Percentiles rank a stretch among this genome's conserved stretches.
phyloP scores from a whole-genome alignment of 2,797 vertebrate genomes.

The Enteromius afrohamiltoni region DNA sequence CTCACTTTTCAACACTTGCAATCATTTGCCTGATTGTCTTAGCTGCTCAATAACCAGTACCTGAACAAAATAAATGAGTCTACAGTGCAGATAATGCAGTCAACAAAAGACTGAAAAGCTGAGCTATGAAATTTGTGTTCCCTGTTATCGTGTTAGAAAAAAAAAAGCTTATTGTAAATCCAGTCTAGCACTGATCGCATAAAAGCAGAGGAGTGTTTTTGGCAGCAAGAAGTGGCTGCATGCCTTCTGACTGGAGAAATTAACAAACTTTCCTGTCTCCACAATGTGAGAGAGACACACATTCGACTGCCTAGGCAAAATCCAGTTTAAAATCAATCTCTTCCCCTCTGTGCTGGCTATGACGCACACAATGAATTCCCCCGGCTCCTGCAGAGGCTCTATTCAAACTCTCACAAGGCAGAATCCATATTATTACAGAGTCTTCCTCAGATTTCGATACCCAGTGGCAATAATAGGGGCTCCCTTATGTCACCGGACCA shows the following conservation, averaged over 20 bases:
- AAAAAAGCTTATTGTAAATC: constrained; percentile 14
- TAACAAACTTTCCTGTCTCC: constrained; percentile 35
- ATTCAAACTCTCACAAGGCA: constrained; percentile 40
- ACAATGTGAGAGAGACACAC: constrained; percentile 38
- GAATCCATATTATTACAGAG: constrained; percentile 44
- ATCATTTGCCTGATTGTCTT: background rate
- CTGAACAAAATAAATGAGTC: constrained; percentile 15
- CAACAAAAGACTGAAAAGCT: background rate
- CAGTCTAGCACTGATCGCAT: constrained; percentile 4
- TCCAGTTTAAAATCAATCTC: constrained; percentile 60
- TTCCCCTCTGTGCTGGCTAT: constrained; percentile 44
- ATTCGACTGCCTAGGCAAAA: constrained; percentile 50
- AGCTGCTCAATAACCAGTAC: background rate
- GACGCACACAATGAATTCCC: constrained; percentile 51
- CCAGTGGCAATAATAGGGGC: background rate
- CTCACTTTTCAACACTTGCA: background rate
- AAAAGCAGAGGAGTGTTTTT: constrained; percentile 35
- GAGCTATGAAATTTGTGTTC: background rate
- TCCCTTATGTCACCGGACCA: constrained; percentile 9
- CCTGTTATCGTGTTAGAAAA: background rate
- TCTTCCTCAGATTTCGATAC: constrained; percentile 15
- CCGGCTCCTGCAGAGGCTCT: constrained; percentile 31
- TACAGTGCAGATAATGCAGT: background rate
- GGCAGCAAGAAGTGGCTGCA: constrained; percentile 19
- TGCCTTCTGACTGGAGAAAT: constrained; percentile 32